A percentile compares a stretch with the other conserved stretches of the same genome.
These are phyloP conservation scores for Coleophora flavipennella DNA, from an alignment of 2,888 invertebrate genomes.

Conservation along the genomic window DNA sequence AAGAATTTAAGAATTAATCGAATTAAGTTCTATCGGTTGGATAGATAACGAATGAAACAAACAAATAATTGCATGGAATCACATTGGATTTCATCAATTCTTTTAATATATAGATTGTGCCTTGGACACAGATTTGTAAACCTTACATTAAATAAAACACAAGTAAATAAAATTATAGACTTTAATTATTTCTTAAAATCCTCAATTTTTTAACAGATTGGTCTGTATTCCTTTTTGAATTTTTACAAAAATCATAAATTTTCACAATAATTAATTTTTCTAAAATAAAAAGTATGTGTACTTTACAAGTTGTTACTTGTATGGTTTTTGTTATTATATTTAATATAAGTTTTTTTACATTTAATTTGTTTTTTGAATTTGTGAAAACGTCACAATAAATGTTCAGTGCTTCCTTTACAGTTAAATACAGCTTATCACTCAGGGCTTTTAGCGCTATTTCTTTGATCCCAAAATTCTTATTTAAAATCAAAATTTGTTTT, in stretches of 20 bases:
- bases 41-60: too few species aligned
- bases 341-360: not conserved
- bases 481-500: conserved; percentile 14
- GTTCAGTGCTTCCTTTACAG: too few species aligned
- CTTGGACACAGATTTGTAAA: too few species aligned
- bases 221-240: conserved; percentile 1
- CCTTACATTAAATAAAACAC: too few species aligned
- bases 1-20: too few species aligned
- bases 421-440: too few species aligned
- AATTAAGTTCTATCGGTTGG: too few species aligned
- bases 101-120: too few species aligned
- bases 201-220: not conserved
- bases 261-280: conserved; percentile 10
- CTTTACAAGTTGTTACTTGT: not conserved
- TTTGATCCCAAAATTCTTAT: conserved; percentile 12
- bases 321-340: too few species aligned
- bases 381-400: not conserved
- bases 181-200: not conserved
- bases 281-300: conserved; percentile 6
- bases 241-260: conserved; percentile 11
- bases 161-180: too few species aligned
- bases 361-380: not conserved
- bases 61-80: too few species aligned
- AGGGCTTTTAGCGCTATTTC: not conserved
- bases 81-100: too few species aligned